Evolutionary conservation across 1,140 invertebrate species (phyloP).

Genomic region (Wiebesia pumilae): DNA sequence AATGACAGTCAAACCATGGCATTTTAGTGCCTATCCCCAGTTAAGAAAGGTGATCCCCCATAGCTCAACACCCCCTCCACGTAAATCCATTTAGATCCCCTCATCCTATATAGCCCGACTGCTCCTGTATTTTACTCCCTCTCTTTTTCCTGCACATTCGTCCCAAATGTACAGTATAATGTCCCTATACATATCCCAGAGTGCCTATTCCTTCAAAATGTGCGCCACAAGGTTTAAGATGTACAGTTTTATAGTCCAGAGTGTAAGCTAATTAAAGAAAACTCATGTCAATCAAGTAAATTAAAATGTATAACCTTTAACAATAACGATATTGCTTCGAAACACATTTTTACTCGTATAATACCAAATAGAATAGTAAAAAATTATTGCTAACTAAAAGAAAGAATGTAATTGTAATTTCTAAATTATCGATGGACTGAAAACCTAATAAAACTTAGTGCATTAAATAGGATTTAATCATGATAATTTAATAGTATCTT

Average conservation of each 20-base stretch:
- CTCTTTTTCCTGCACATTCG: background rate
- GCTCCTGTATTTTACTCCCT: background rate
- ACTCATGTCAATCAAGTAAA: too few relatives aligned
- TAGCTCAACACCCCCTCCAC: background rate
- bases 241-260: background rate
- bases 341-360: background rate
- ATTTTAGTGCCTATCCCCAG: background rate
- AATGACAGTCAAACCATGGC: background rate
- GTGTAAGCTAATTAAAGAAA: background rate
- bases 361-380: too few relatives aligned
- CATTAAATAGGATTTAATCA: too few relatives aligned
- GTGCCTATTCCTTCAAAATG: background rate
- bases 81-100: slow-evolving; percentile 40
- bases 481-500: too few relatives aligned
- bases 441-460: too few relatives aligned
- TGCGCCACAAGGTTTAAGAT: background rate
- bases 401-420: too few relatives aligned
- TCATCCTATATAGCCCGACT: background rate
- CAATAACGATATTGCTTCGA: too few relatives aligned
- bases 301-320: too few relatives aligned
- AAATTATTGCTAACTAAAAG: too few relatives aligned
- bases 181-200: background rate
- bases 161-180: background rate
- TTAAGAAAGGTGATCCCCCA: slow-evolving; percentile 35
- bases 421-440: too few relatives aligned